Evolutionary conservation across 2,797 vertebrate genomes (phyloP).

Genomic region (Danio tinwini): DNA sequence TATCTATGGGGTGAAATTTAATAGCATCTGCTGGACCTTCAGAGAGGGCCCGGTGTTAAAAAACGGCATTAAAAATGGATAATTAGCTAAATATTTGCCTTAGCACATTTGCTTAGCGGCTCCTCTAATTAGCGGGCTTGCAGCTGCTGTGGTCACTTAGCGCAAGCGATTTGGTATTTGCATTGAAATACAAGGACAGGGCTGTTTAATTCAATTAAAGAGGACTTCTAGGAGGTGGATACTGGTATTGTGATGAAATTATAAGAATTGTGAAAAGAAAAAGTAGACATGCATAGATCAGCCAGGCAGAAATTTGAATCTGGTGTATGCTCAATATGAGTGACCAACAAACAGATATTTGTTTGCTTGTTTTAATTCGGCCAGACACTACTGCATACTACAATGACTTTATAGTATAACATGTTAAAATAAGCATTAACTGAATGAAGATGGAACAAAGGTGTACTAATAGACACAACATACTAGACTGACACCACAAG

Average conservation of each 20-base stretch:
- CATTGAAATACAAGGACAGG: constrained; percentile 51
- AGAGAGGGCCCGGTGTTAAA: constrained; percentile 86
- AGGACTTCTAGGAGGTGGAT: constrained; percentile 18
- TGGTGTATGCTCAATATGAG: too few species aligned
- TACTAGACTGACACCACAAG: too few species aligned
- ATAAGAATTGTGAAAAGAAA: background rate
- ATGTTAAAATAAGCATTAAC: too few species aligned
- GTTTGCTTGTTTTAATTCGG: too few species aligned
- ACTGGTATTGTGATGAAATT: background rate
- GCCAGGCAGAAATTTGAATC: background rate
- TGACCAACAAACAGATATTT: too few species aligned
- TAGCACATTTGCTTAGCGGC: constrained; percentile 83
- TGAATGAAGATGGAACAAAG: too few species aligned
- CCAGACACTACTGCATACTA: too few species aligned
- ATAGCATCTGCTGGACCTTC: constrained; percentile 98
- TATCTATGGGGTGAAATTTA: constrained; percentile 99
- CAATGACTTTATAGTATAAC: too few species aligned
- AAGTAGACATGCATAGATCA: background rate
- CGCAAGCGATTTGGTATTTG: constrained; percentile 52
- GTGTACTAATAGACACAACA: too few species aligned
- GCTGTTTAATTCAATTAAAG: constrained; percentile 65
- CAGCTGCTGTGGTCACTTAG: constrained; percentile 69
- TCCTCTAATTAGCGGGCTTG: constrained; percentile 40
- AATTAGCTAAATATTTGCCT: constrained; percentile 99
- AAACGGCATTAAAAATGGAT: constrained; percentile 97